phyloP scores from a whole-genome alignment of 2,797 vertebrate genomes.

The Sitta carolinensis region DNA sequence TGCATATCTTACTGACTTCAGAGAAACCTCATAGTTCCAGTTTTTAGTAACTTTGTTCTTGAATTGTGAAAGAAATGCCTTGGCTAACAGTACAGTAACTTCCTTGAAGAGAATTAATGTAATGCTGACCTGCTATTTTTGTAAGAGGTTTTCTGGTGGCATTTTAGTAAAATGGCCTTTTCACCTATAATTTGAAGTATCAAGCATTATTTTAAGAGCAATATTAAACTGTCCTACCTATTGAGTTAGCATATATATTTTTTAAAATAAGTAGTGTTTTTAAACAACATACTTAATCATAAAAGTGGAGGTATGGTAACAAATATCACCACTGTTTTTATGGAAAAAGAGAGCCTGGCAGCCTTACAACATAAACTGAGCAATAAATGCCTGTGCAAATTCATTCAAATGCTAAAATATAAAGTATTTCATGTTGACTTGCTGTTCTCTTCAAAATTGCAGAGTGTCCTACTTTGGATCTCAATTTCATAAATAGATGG shows the following conservation, averaged over 20 bases:
- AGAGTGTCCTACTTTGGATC: background rate
- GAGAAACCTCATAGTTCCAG: conserved; percentile 16
- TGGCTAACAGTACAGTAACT: background rate
- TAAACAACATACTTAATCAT: background rate
- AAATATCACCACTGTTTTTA: background rate
- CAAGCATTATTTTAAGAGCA: background rate
- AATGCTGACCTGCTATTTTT: background rate
- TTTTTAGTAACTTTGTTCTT: conserved; percentile 30
- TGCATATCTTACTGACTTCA: background rate
- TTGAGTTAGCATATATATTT: background rate
- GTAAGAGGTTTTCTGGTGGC: background rate
- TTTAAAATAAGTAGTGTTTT: background rate
- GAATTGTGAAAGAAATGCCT: conserved; percentile 31
- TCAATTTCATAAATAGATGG: background rate
- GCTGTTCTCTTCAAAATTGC: background rate
- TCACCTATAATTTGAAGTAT: background rate
- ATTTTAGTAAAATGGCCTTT: background rate
- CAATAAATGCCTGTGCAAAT: background rate
- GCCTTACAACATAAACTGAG: background rate
- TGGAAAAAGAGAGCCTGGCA: background rate
- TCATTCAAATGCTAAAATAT: background rate
- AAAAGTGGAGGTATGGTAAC: background rate
- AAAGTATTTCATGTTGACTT: background rate
- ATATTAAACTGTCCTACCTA: background rate
- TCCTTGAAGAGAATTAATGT: background rate